Base-by-base conservation (phyloP, 2,113 vertebrate species). In the Australoheros scitulus region DNA sequence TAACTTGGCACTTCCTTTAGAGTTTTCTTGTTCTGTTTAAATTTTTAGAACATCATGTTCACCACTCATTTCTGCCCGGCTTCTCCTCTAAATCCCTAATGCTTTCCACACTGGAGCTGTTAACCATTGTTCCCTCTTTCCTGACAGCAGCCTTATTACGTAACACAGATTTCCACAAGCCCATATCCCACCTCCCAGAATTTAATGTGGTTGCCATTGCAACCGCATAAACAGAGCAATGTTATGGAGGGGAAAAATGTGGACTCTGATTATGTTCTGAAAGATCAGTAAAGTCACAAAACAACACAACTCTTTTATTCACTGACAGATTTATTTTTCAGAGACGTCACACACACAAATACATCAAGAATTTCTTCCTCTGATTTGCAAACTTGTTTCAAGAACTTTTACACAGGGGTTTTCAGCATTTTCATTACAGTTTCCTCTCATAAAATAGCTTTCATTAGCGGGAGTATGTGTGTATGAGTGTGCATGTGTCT, bases 261-360 rank as follows among this genome's bases (percentile, higher is more conserved):
- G 11, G 11, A 43, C 13, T 22, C 15, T 26, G 20, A 29, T 22
- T 63, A 1, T 64, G 58, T 79, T 50, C 56, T 64, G 17, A 76
- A 47, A 76, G 61, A 24, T 34, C 63, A 90, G 56, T 41, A 18
- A 82, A 89, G 64, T 60, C 64, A 92, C 63, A 84, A 74, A 91
- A 82, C 74, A 84, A 68, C 64, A 32, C 55, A 65, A 41, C 11
- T 81, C 26, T 83, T 83, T 63, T 87, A 61, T 89, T 81, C 72
- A 86, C 83, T 87, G 86, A 90, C 91, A 92, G 87, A 63, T 95
- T 95, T 95, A 92, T 94, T 94, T 88, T 78, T 91, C 79, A 91
- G 82, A 91, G 85, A 76, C 59, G 24, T 47, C 26, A 68, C 75
- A 85, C 85, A 87, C 59, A 74, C 11, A 17, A 63, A 79, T 52